phyloP scores from a whole-genome alignment of 2,113 vertebrate species.

The Sigmodon hispidus region DNA sequence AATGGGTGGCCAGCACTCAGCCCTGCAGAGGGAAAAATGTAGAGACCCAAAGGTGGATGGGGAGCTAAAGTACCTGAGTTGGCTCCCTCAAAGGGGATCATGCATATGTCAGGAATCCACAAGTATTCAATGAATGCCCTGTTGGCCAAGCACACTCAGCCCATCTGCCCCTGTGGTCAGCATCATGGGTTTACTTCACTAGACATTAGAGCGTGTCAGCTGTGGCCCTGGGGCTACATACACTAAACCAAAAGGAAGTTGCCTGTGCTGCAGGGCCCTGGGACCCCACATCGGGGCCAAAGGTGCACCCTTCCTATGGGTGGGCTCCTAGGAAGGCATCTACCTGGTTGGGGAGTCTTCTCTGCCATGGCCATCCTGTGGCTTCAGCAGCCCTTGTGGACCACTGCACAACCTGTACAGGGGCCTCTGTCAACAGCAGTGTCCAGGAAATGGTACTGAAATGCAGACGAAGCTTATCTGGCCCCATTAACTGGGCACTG shows the following conservation, averaged over 20 bases:
- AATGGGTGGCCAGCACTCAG: not conserved
- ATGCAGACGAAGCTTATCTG: not conserved
- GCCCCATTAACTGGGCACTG: fast-evolving
- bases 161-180: fast-evolving
- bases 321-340: not conserved
- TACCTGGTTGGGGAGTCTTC: fast-evolving
- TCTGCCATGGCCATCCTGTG: not conserved
- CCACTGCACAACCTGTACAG: too few relatives aligned
- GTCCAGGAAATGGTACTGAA: not conserved
- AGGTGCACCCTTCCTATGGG: not conserved
- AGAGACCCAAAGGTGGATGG: too few relatives aligned
- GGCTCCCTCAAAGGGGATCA: fast-evolving
- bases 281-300: fast-evolving
- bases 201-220: not conserved
- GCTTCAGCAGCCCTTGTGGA: fast-evolving
- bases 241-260: not conserved
- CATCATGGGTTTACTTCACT: not conserved
- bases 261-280: not conserved
- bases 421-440: not conserved
- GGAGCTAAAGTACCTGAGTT: fast-evolving
- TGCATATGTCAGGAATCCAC: fast-evolving
- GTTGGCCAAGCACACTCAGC: not conserved
- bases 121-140: not conserved
- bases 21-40: not conserved
- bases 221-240: too few relatives aligned